Evolutionary conservation across 2,113 vertebrate genomes (phyloP).

Genomic region (Macrotus californicus): DNA sequence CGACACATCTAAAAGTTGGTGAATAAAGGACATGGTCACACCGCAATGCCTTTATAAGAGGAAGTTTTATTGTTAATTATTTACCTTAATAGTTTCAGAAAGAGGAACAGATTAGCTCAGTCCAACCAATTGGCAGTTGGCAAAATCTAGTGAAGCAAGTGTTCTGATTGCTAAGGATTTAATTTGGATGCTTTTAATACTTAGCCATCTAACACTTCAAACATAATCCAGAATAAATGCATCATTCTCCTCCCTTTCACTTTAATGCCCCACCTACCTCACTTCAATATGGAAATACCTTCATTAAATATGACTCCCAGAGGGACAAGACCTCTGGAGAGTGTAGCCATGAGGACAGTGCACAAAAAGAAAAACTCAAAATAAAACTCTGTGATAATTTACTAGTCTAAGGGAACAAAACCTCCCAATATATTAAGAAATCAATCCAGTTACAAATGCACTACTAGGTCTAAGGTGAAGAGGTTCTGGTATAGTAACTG

Average conservation of each 20-base stretch:
- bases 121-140: conserved; percentile 75
- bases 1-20: conserved; percentile 21
- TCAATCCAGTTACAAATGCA: conserved; percentile 83
- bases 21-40: conserved; percentile 73
- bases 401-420: conserved; percentile 81
- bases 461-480: conserved; percentile 72
- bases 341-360: conserved; percentile 75
- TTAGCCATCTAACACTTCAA: conserved; percentile 75
- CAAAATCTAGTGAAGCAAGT: conserved; percentile 76
- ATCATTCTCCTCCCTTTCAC: conserved; percentile 69
- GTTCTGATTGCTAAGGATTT: conserved; percentile 74
- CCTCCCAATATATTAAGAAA: conserved; percentile 83
- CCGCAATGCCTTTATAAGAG: conserved; percentile 73
- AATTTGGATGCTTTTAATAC: conserved; percentile 71
- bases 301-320: conserved; percentile 70
- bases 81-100: conserved; percentile 77
- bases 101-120: conserved; percentile 77
- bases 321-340: conserved; percentile 71
- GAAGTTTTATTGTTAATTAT: conserved; percentile 81
- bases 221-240: conserved; percentile 72
- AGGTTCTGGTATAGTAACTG: conserved; percentile 72
- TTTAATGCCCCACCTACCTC: conserved; percentile 83
- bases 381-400: conserved; percentile 79
- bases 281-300: conserved; percentile 78
- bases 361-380: conserved; percentile 75